Percentiles rank a stretch among this genome's conserved stretches.
These are phyloP conservation scores for Ciconia stormi DNA, from an alignment of 2,113 vertebrate genomes.

Conservation along the genomic window DNA sequence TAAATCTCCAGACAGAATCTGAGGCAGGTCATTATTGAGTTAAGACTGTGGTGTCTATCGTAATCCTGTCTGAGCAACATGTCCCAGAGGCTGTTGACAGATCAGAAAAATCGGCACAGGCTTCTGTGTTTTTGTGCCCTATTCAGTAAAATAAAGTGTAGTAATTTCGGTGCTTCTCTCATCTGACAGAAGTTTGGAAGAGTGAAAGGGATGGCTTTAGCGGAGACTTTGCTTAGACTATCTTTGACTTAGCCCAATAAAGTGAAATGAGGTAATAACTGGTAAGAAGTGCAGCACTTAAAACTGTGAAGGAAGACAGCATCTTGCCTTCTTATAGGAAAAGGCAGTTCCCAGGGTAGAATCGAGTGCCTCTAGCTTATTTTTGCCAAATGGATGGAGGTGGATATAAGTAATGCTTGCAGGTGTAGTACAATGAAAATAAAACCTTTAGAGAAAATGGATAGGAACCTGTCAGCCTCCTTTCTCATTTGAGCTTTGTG, in stretches of 20 bases:
- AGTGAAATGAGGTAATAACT: not conserved
- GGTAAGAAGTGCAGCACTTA: not conserved
- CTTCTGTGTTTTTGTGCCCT: not conserved
- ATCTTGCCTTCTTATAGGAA: rapidly evolving
- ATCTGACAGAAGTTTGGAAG: not conserved
- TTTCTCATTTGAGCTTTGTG: not conserved
- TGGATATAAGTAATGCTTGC: not conserved
- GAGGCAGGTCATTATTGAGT: not conserved
- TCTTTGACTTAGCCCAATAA: not conserved
- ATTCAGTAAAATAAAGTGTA: rapidly evolving
- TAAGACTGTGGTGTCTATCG: not conserved
- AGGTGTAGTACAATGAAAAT: not conserved
- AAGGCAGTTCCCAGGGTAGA: not conserved
- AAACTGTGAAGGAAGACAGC: not conserved
- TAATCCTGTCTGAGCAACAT: not conserved
- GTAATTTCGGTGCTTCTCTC: not conserved
- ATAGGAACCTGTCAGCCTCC: not conserved
- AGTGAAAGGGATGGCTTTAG: not conserved
- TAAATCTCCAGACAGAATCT: not conserved
- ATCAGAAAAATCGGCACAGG: no score
- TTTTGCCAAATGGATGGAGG: not conserved
- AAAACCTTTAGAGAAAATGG: not conserved
- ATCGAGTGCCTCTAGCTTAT: not conserved
- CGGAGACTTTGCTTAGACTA: rapidly evolving
- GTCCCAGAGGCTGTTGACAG: not conserved